Evolutionary conservation across 2,797 vertebrate genomes (phyloP).

Genomic region (Holocentrus rufus): DNA sequence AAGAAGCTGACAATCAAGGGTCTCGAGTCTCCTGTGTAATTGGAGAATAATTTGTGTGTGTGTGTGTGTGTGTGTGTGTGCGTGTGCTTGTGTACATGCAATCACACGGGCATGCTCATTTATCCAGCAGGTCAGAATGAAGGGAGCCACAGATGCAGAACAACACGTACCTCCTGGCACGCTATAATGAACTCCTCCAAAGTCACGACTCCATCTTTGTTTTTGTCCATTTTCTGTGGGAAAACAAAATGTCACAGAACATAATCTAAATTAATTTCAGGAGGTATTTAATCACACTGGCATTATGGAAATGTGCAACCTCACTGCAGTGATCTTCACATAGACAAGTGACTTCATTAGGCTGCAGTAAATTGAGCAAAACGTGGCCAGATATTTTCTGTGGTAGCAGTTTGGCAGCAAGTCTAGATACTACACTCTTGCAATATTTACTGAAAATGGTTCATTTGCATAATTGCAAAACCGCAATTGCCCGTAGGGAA

Average conservation of each 20-base stretch:
- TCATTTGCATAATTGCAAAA: too few species aligned
- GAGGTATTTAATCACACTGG: not conserved
- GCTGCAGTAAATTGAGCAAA: too few species aligned
- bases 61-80: not conserved
- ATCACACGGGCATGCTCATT: not conserved
- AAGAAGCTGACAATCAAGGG: not conserved
- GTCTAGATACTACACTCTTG: too few species aligned
- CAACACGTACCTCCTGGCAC: slow-evolving; percentile 90
- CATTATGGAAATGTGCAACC: too few species aligned
- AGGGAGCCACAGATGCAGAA: not conserved
- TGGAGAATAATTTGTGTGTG: not conserved
- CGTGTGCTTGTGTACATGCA: too few species aligned
- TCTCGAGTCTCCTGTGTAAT: not conserved
- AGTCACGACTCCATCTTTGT: slow-evolving; percentile 98
- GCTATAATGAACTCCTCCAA: slow-evolving; percentile 95
- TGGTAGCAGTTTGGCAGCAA: too few species aligned
- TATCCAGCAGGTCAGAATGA: not conserved
- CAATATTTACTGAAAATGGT: too few species aligned
- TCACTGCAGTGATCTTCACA: too few species aligned
- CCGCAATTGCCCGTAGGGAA: not conserved
- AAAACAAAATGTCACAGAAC: slow-evolving; percentile 21
- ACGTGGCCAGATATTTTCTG: too few species aligned
- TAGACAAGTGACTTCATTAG: too few species aligned
- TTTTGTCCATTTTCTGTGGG: slow-evolving; percentile 98
- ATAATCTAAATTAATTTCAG: not conserved